Evolutionary conservation across 2,888 invertebrate genomes (phyloP), one percentile per base, ranked within the genome.

Genomic region (Pelosia muscerda): DNA sequence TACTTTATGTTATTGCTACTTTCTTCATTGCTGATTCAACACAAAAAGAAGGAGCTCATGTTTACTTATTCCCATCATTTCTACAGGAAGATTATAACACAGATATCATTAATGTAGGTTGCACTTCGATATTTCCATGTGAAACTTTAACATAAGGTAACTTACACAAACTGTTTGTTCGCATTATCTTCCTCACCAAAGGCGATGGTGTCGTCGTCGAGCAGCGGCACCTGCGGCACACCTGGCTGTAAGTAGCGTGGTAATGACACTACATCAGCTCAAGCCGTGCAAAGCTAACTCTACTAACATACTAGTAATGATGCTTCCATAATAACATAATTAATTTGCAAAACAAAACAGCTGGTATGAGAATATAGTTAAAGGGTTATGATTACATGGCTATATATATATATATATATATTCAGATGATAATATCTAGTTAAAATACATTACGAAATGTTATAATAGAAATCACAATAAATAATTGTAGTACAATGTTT

Each of bases 191-290:
- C 98, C 76, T 98, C 98, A 0, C 98, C 98, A 84, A 98, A 98
- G 58, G 97, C 97, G 78, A 98, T 95, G 34, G 98, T 97, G 91
- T 98, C 98, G 86, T 98, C 98, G 82, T 97, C 97, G 85, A 98
- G 96, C 83, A 98, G 94, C 87, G 98, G 97, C 95, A 97, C 97
- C 98, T 98, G 94, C 66, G 95, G 95, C 93, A 95, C 92, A 93
- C 90, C 91, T 71, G 94, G 93, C 94, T 95, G 95, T 95, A 94
- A 95, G 86, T 92, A 85, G 84, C 81, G 88, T 72, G 76, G 84
- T 79, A 78, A 89, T 80, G 84, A 77, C 77, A 84, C 95, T 93
- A 93, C 87, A 77, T 92, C 85, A 94, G 88, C 86, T 81, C 82
- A 93, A 94, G 95, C 95, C 94, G 90, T 93, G 94, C 95, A 91